Evolutionary conservation across 2,888 invertebrate genomes (phyloP), one percentile per base, ranked within the genome.

Genomic region (Drosophila colorata): DNA sequence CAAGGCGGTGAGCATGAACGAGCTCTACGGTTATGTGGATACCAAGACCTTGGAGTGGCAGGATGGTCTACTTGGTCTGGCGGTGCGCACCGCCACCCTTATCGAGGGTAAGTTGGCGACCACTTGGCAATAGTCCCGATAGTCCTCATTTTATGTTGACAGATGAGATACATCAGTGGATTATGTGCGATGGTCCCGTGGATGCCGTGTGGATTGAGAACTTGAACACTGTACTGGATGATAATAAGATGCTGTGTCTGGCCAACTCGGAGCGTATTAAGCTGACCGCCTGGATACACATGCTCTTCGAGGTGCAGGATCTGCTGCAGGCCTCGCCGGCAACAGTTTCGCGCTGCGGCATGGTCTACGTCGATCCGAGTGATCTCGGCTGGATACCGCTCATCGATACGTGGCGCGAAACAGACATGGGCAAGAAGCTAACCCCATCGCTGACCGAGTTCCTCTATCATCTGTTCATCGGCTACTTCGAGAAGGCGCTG

Each of bases 181-280:
- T 98, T 55, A 95, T 97, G 41, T 97, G 97, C 91, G 98, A 98
- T 90, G 98, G 98, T 0, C 98, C 97, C 0, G 97, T 98, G 0
- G 98, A 98, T 91, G 97, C 98, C 0, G 95, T 97, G 18, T 98
- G 98, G 98, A 98, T 98, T 72, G 98, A 98, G 92, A 98, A 97
- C 90, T 95, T 98, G 94, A 98, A 98, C 91, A 97, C 98, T 0
- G 97, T 97, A 0, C 93, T 98, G 6, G 98, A 98, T 89, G 98
- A 98, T 90, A 98, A 98, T 91, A 98, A 98, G 93, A 97, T 98
- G 97, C 92, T 98, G 37, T 98, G 98, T 84, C 93, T 98, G 37
- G 97, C 97, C 1, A 98, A 98, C 93, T 97, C 97, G 0, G 98
- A 97, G 92, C 93, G 97, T 67, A 98, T 98, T 70, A 97, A 97